Percentiles rank a stretch among this genome's conserved stretches.
Evolutionary conservation across 2,888 invertebrate species (phyloP).

Genomic region (Eupithecia subumbrata): DNA sequence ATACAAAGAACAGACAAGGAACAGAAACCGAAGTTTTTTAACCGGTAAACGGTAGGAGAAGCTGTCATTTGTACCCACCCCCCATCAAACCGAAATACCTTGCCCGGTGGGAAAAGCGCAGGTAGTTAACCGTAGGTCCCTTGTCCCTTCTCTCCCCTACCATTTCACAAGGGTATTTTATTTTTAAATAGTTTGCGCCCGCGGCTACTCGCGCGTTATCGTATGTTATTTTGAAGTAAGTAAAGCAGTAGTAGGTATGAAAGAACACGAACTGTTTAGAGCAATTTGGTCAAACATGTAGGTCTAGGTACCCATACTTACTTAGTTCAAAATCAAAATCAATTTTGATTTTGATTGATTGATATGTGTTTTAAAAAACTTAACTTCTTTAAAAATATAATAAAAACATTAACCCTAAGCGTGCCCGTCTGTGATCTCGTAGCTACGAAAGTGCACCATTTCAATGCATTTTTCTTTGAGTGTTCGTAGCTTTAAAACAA

Average conservation of each 20-base stretch:
- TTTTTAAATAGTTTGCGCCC: conserved; percentile 1
- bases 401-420: too few relatives aligned
- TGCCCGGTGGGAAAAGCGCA: not conserved
- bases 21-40: not conserved
- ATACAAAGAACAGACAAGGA: too few relatives aligned
- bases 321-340: too few relatives aligned
- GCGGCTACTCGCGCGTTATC: not conserved
- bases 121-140: conserved; percentile 9
- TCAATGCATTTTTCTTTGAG: too few relatives aligned
- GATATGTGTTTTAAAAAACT: too few relatives aligned
- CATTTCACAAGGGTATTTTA: conserved; percentile 4
- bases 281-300: not conserved
- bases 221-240: not conserved
- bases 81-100: conserved; percentile 10
- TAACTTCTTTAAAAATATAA: too few relatives aligned
- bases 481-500: too few relatives aligned
- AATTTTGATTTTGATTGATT: too few relatives aligned
- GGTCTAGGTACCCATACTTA: too few relatives aligned
- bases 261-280: not conserved
- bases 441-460: too few relatives aligned
- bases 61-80: conserved; percentile 3
- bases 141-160: conserved; percentile 12
- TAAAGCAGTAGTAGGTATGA: not conserved
- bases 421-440: too few relatives aligned
- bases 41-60: not conserved